Percentiles rank a stretch among this genome's conserved stretches.
Evolutionary conservation across 2,113 vertebrate genomes (phyloP).

Genomic region (Boleophthalmus pectinirostris): DNA sequence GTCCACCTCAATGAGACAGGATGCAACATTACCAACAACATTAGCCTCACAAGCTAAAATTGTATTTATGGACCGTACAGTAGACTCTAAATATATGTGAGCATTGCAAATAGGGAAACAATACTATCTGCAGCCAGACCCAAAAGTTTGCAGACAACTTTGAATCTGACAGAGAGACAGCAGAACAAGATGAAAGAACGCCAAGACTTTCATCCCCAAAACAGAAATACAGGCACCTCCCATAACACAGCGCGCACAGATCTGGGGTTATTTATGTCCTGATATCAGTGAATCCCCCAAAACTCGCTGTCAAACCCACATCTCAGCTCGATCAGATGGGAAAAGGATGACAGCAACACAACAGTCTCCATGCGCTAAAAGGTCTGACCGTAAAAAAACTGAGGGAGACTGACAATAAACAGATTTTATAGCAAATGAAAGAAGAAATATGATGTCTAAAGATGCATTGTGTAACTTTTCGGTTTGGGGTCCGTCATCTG

Average conservation of each 20-base stretch:
- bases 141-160: slow-evolving; percentile 20
- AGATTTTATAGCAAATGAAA: neutral
- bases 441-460: neutral
- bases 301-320: slow-evolving; percentile 17
- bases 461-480: too few relatives aligned
- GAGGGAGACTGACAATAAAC: neutral
- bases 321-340: slow-evolving; percentile 9
- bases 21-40: neutral
- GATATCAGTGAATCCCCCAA: slow-evolving; percentile 17
- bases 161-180: slow-evolving; percentile 22
- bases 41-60: neutral
- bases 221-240: slow-evolving; percentile 15
- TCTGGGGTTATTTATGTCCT: slow-evolving; percentile 20
- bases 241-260: slow-evolving; percentile 15
- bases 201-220: slow-evolving; percentile 47
- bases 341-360: slow-evolving; percentile 25
- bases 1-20: neutral
- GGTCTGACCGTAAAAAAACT: slow-evolving; percentile 10
- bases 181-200: slow-evolving; percentile 37
- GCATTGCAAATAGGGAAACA: slow-evolving; percentile 7
- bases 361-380: slow-evolving; percentile 13
- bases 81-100: neutral
- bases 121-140: slow-evolving; percentile 11
- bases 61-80: neutral
- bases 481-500: too few relatives aligned